Base-by-base conservation (phyloP, 1,140 invertebrate genomes). In the Chrysoperla carnea region DNA sequence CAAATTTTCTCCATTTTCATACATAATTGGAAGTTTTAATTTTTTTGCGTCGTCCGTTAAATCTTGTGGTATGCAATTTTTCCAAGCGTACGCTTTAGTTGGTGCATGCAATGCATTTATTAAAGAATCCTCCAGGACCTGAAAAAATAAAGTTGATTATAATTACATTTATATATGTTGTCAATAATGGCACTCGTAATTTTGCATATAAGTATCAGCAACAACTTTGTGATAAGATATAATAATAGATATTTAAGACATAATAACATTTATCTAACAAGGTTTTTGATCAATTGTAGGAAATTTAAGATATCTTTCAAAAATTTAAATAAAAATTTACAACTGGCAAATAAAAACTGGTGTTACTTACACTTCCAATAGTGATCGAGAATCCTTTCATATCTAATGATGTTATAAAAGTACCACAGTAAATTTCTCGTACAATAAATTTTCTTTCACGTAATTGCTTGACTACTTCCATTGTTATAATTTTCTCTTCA, bases 331-430 rank as follows among this genome's bases (percentile, higher is more conserved):
- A 23, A 23, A 23, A 23, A 23, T n/a, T n/a, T n/a, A n/a, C n/a
- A n/a, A n/a, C n/a, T n/a, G n/a, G n/a, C 17, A 5, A 23, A 23
- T 5, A 23, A 23, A 23, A 23, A 23, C 5, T 23, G 17, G 17
- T 23, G 17, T 23, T 23, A 23, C 52, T 50, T 42, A 74, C 46
- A 58, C 69, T 69, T 17, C 81, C 49, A 13, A 80, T 39, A 7
- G 74, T 73, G n/a, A 84, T 49, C 15, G 73, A 73, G 36, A 81
- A 62, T 8, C 76, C 79, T 44, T 61, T 58, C 56, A 67, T 70
- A 39, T 76, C 67, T 35, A 77, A 52, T 9, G 76, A 78, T 11
- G 75, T 76, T 57, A 75, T 68, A 50, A 74, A 70, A 31, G 61
- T 54, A 8, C 76, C 78, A 45, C 55, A 57, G 53, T 73, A 78